phyloP scores from a whole-genome alignment of 2,113 vertebrate genomes.

The Sus scrofa region T2T-Sscrofa CM000813.6:124347001-124347500 shows the following conservation, averaged over 20 bases:
- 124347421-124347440: conserved; percentile 32
- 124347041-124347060: not conserved
- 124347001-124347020: not conserved
- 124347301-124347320: not conserved
- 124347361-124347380: not conserved
- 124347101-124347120: conserved; percentile 1
- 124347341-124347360: not conserved
- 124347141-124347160: not conserved
- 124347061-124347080: not conserved
- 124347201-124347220: not conserved
- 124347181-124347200: not conserved
- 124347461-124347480: not conserved
- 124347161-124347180: conserved; percentile 9
- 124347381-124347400: not conserved
- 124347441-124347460: not conserved
- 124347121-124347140: not conserved
- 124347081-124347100: not conserved
- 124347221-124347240: not conserved
- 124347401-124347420: not conserved
- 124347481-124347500: too few relatives aligned
- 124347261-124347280: not conserved
- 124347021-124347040: not conserved
- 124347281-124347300: not conserved
- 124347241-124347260: not conserved
- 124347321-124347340: not conserved